A percentile compares a stretch with the other conserved stretches of the same genome.
Conservation (phyloP, 2,888 invertebrate genomes). For the Drosophila quinaria region DNA sequence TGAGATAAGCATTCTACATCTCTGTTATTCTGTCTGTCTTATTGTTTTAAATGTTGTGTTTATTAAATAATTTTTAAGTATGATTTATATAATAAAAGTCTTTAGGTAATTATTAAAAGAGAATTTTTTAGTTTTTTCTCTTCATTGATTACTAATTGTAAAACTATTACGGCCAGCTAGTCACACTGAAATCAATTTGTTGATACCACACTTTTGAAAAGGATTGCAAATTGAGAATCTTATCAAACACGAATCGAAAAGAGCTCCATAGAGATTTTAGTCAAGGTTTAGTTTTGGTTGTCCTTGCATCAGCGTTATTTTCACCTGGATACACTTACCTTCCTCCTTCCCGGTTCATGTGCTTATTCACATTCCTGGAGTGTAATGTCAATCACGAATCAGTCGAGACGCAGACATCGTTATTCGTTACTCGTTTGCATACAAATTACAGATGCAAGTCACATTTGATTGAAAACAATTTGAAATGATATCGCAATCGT, state of each 20-base stretch:
- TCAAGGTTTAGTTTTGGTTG: not conserved
- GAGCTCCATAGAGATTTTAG: not conserved
- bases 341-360: not conserved
- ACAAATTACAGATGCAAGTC: constrained; percentile 79
- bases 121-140: no score
- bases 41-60: no score
- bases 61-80: no score
- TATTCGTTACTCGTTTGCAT: constrained; percentile 73
- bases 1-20: no score
- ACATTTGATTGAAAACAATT: constrained; percentile 80
- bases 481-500: constrained; percentile 70
- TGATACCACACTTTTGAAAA: not conserved
- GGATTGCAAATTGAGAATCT: constrained; percentile 20
- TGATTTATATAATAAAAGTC: no score
- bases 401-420: constrained; percentile 48
- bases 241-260: constrained; percentile 58
- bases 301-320: constrained; percentile 56
- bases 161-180: not conserved
- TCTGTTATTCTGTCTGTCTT: no score
- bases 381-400: constrained; percentile 69
- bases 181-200: constrained; percentile 2
- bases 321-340: constrained; percentile 5
- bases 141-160: not conserved
- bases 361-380: not conserved
- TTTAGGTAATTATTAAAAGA: no score